Conservation (phyloP, 2,888 invertebrate genomes). For the Sialis lutaria region DNA sequence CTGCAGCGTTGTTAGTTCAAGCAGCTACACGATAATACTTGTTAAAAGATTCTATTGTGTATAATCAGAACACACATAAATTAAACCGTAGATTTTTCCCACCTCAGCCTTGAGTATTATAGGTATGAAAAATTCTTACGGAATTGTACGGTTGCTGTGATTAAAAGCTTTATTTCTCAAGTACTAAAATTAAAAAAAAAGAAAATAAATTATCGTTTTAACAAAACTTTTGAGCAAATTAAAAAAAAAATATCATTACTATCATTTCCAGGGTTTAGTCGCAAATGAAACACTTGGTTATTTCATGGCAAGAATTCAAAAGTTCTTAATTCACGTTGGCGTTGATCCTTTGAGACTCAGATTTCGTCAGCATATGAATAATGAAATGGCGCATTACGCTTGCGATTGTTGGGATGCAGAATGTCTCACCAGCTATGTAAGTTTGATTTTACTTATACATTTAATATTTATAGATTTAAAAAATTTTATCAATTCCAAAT, state of each 20-base stretch:
- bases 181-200: too few relatives aligned
- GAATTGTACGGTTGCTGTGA: too few relatives aligned
- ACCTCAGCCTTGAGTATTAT: too few relatives aligned
- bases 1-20: too few relatives aligned
- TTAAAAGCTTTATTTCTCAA: too few relatives aligned
- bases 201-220: too few relatives aligned
- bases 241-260: not conserved
- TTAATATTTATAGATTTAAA: not conserved
- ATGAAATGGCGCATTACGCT: slow-evolving; percentile 99
- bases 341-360: slow-evolving; percentile 71
- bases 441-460: slow-evolving; percentile 15
- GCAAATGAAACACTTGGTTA: slow-evolving; percentile 96
- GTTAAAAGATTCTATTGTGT: too few relatives aligned
- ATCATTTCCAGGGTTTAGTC: slow-evolving; percentile 46
- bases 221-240: too few relatives aligned
- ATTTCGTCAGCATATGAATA: slow-evolving; percentile 96
- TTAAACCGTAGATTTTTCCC: too few relatives aligned
- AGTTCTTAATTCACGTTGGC: slow-evolving; percentile 75
- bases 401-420: slow-evolving; percentile 99
- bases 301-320: slow-evolving; percentile 89
- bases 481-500: not conserved
- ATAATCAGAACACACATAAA: too few relatives aligned
- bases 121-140: not conserved
- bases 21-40: too few relatives aligned
- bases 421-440: slow-evolving; percentile 82